Evolutionary conservation across 2,888 invertebrate species (phyloP), one percentile per base, ranked within the genome.

Genomic region (Chloromyia formosa): DNA sequence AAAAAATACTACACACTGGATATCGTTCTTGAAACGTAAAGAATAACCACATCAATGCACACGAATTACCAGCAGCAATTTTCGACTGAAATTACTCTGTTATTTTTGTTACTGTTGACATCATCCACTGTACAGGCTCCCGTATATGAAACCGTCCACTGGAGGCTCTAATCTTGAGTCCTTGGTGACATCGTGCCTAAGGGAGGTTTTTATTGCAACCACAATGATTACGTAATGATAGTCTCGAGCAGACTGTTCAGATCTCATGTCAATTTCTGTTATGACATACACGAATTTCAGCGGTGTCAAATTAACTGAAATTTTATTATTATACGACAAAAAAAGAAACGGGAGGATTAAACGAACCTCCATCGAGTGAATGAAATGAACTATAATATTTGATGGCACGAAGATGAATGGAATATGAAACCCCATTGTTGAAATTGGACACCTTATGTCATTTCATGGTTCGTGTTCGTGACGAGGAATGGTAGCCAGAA

Each of bases 241-340:
- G 18, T 56, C 56, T 9, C 12, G 14, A 14, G 22, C 45, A 56
- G 71, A 18, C 71, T 71, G 7, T 58, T 58, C 18, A 35, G 27
- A 56, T 71, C 58, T 56, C 23, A 22, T 40, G 71, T 58, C 53
- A 71, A 71, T 71, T 71, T 71, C 56, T 71, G 71, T 71, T 71
- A 40, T 71, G 71, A 71, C 71, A 71, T 71, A 53, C 23, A 22
- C 58, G 49, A 71, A 71, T 58, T 71, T 58, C 53, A 71, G 58
- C 56, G 71, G 71, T 71, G 71, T 71, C 71, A 58, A 71, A 71
- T 71, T 71, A 71, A 53, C 40, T 71, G 20, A 71, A 40, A 71
- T 58, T 71, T 71, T 71, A 56, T 71, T 54, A 40, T 35, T 5
- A 18, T 16, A 5, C 2, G n/a, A n/a, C n/a, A 27, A 69, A 23